Conservation (phyloP, 2,113 vertebrate species). For the Mionectes macconnelli region DNA sequence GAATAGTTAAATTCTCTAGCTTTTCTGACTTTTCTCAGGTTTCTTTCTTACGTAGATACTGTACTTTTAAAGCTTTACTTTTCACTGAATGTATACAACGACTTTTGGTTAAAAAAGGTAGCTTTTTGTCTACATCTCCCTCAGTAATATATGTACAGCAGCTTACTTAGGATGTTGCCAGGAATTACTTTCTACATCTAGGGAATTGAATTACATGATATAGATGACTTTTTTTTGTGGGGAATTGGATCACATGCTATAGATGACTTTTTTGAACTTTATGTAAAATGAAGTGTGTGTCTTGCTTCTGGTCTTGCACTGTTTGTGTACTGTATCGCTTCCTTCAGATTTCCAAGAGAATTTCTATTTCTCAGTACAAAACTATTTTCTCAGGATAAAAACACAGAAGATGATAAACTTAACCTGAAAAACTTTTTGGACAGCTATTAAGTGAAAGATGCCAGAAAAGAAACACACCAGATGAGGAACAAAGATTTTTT, state of each 20-base stretch:
- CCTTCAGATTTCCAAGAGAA: background rate
- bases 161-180: background rate
- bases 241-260: background rate
- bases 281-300: background rate
- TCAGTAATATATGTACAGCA: background rate
- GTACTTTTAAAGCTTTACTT: background rate
- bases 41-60: background rate
- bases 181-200: background rate
- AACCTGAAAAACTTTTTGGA: background rate
- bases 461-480: background rate
- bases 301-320: fast-evolving
- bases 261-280: background rate
- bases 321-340: background rate
- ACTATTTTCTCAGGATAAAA: background rate
- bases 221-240: background rate
- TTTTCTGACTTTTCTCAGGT: background rate
- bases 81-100: background rate
- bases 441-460: background rate
- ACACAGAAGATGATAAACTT: background rate
- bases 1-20: background rate
- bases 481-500: background rate
- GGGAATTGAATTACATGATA: background rate
- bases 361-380: background rate
- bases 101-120: background rate
- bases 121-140: background rate